A percentile compares a stretch with the other conserved stretches of the same genome.
phyloP scores from a whole-genome alignment of 2,888 invertebrate genomes.

The Epistrophella euchroma region DNA sequence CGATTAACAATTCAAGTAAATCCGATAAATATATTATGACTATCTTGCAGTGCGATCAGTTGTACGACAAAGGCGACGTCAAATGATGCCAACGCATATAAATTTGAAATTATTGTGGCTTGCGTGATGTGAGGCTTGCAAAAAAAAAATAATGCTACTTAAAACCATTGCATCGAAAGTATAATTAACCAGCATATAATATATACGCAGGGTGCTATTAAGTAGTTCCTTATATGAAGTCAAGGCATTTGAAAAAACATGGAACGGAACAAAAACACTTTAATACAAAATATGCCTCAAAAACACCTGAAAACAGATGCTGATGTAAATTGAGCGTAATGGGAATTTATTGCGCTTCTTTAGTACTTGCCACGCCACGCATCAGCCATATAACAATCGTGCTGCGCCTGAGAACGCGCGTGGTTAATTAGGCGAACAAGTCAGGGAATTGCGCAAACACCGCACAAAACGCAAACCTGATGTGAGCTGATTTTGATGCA shows the following conservation, averaged over 20 bases:
- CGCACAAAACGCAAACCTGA: not conserved
- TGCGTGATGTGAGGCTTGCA: constrained; percentile 44
- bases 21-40: constrained; percentile 36
- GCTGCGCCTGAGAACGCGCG: constrained; percentile 60
- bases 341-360: constrained; percentile 57
- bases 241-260: constrained; percentile 21
- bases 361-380: not conserved
- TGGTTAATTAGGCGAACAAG: constrained; percentile 69
- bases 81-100: constrained; percentile 60
- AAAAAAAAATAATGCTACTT: not conserved
- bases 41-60: constrained; percentile 57
- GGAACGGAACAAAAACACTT: constrained; percentile 6
- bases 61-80: constrained; percentile 54
- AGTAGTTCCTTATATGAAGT: not conserved
- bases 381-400: constrained; percentile 47
- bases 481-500: constrained; percentile 6
- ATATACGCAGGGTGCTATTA: constrained; percentile 42
- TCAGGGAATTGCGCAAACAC: constrained; percentile 26
- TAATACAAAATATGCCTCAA: not conserved
- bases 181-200: constrained; percentile 43
- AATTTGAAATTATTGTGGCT: constrained; percentile 59
- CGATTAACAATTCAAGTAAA: constrained; percentile 52
- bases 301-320: constrained; percentile 57
- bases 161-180: constrained; percentile 24
- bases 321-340: constrained; percentile 75